These are phyloP conservation scores for Linurgus olivaceus DNA, from an alignment of 2,797 vertebrate genomes.

Conservation along the genomic window DNA sequence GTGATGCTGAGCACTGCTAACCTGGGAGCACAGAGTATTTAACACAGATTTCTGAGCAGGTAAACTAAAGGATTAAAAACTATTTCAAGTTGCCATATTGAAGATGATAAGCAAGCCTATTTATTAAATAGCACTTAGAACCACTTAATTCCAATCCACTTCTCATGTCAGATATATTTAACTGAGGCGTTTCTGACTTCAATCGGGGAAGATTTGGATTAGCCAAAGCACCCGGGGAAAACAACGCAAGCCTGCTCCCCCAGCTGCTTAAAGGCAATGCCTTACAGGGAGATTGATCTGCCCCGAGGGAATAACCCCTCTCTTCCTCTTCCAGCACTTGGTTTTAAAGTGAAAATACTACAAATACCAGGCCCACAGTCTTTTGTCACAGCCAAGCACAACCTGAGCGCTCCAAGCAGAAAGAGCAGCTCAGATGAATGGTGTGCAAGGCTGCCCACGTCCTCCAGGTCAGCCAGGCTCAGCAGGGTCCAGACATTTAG, in stretches of 20 bases:
- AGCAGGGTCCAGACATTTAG: background rate
- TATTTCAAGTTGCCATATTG: background rate
- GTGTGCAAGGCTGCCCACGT: background rate
- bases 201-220: constrained; percentile 10
- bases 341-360: background rate
- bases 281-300: background rate
- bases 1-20: background rate
- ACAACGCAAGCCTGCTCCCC: background rate
- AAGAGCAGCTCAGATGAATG: accelerated
- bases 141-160: constrained; percentile 42
- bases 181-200: background rate
- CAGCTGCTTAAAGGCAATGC: background rate
- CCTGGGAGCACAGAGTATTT: background rate
- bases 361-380: background rate
- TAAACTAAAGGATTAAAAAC: constrained; percentile 10
- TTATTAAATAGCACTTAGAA: background rate
- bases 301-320: background rate
- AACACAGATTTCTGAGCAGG: constrained; percentile 1
- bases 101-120: constrained; percentile 3
- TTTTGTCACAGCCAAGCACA: background rate
- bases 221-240: background rate
- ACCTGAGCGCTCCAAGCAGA: background rate
- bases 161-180: constrained; percentile 10
- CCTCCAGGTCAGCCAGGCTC: background rate
- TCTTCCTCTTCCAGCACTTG: background rate